These are phyloP conservation scores for Mesitornis unicolor DNA, from an alignment of 2,113 vertebrate species.

Conservation along the genomic window DNA sequence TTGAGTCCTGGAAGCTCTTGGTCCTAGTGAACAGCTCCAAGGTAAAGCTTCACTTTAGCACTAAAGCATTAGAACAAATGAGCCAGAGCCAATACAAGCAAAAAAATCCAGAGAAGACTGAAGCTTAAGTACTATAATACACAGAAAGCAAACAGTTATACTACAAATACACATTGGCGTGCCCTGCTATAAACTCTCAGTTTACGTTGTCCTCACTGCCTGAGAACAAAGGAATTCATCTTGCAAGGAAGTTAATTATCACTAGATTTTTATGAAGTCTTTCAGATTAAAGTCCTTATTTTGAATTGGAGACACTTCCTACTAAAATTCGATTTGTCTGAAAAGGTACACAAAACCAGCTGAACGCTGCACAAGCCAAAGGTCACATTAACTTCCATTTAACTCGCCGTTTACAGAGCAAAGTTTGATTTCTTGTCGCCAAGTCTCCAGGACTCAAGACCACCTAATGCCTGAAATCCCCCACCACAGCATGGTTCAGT, in stretches of 20 bases:
- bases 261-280: background rate
- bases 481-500: accelerated
- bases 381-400: background rate
- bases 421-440: background rate
- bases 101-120: background rate
- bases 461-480: background rate
- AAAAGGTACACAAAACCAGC: background rate
- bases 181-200: background rate
- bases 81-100: background rate
- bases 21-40: background rate
- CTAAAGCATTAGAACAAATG: background rate
- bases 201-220: background rate
- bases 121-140: background rate
- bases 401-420: background rate
- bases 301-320: background rate
- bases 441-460: background rate
- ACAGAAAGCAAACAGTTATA: background rate
- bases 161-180: background rate
- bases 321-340: background rate
- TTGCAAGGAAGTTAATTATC: background rate
- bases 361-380: background rate
- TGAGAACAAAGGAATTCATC: background rate
- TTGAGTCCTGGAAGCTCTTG: background rate
- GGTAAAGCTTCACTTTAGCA: background rate
- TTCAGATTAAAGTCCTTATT: background rate